These are phyloP conservation scores for Clytia hemisphaerica DNA, from an alignment of 30 jellyfish, hydroid and myxozoan species.

Conservation along the genomic window DNA sequence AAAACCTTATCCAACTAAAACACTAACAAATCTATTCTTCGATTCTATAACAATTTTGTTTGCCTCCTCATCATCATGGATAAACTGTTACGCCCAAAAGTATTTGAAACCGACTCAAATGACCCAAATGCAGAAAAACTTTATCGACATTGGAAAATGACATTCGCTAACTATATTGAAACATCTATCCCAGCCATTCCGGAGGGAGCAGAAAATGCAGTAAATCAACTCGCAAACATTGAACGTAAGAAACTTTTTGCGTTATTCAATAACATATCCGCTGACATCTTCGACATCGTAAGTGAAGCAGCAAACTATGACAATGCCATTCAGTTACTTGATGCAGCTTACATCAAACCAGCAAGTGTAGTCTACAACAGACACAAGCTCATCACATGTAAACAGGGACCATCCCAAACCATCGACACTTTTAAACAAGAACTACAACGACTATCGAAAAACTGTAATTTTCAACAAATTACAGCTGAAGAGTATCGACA, in stretches of 20 bases:
- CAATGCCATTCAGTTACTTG: constrained; percentile 35
- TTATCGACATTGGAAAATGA: constrained; percentile 52
- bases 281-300: constrained; percentile 31
- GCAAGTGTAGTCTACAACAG: constrained; percentile 63
- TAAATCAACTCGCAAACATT: constrained; percentile 12
- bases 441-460: constrained; percentile 45
- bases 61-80: too few relatives aligned
- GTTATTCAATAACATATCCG: constrained; percentile 40
- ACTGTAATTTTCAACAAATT: constrained; percentile 45
- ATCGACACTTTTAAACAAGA: constrained; percentile 62
- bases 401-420: constrained; percentile 43
- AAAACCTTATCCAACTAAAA: too few relatives aligned
- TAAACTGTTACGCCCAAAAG: constrained; percentile 40
- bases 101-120: constrained; percentile 31
- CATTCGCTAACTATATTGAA: constrained; percentile 43
- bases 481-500: constrained; percentile 57
- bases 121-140: constrained; percentile 34
- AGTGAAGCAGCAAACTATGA: constrained; percentile 36
- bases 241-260: constrained; percentile 35
- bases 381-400: constrained; percentile 54
- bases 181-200: too few relatives aligned
- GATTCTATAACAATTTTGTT: too few relatives aligned
- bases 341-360: constrained; percentile 42
- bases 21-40: too few relatives aligned
- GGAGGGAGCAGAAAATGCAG: constrained; percentile 14